A percentile compares a stretch with the other conserved stretches of the same genome.
phyloP scores from a whole-genome alignment of 2,113 vertebrate species.

The Phycodurus eques region DNA sequence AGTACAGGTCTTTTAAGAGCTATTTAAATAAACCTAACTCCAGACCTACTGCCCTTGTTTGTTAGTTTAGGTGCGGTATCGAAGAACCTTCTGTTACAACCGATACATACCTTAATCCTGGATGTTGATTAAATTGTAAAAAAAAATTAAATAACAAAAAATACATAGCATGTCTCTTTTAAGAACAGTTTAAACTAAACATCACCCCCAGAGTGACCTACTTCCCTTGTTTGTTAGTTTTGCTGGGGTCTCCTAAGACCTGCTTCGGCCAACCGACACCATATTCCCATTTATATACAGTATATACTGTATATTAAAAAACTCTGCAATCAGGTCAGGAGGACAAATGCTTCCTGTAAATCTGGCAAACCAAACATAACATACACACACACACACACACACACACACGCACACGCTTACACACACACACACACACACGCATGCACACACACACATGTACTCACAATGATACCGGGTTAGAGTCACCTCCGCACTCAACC shows the following conservation, averaged over 20 bases:
- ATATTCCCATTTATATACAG: not conserved
- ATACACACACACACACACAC: slow-evolving; percentile 27
- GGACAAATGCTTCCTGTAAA: slow-evolving; percentile 3
- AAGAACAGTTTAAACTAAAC: not conserved
- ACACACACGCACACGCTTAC: slow-evolving; percentile 15
- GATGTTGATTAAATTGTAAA: too few species aligned
- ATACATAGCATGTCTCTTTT: too few species aligned
- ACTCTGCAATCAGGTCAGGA: slow-evolving; percentile 16
- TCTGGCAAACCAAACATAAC: slow-evolving; percentile 8
- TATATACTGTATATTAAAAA: not conserved
- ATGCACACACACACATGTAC: slow-evolving; percentile 14
- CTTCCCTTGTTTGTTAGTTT: not conserved
- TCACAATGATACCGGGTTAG: slow-evolving; percentile 19
- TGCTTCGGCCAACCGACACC: not conserved
- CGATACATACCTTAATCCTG: not conserved
- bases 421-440: slow-evolving; percentile 27
- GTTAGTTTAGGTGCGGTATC: not conserved
- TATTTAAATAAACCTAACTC: not conserved
- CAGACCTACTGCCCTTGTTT: not conserved
- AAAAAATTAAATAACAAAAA: not conserved
- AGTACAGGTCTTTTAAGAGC: not conserved
- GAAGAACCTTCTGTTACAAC: not conserved
- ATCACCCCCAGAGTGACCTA: not conserved
- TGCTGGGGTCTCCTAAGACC: not conserved
- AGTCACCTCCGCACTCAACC: slow-evolving; percentile 40